phyloP scores from a whole-genome alignment of 2,888 invertebrate species.

The Coelopa pilipes region DNA sequence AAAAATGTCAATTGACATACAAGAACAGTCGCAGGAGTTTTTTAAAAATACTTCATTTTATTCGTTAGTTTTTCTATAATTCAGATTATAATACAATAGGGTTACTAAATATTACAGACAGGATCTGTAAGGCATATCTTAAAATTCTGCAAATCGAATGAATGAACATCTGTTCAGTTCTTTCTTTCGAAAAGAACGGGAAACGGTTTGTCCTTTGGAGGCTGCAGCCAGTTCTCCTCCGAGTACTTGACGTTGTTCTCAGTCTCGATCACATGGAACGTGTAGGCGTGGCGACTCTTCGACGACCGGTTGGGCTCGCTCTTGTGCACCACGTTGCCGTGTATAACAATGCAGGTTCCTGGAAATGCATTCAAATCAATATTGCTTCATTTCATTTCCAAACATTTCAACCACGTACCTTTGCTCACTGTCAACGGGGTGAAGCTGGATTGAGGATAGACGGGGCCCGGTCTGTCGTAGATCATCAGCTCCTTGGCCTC shows the following conservation, averaged over 20 bases:
- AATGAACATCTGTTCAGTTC: conserved; percentile 47
- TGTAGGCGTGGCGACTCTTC: conserved; percentile 91
- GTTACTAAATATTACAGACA: not conserved
- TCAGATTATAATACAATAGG: conserved; percentile 16
- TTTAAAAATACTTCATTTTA: too few relatives aligned
- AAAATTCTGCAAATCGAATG: not conserved
- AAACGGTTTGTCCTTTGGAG: conserved; percentile 76
- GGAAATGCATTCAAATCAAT: conserved; percentile 35
- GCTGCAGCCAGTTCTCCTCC: conserved; percentile 87
- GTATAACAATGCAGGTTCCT: conserved; percentile 89
- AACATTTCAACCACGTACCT: conserved; percentile 70
- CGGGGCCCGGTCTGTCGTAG: conserved; percentile 76
- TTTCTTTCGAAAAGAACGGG: conserved; percentile 71
- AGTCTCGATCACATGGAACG: conserved; percentile 92
- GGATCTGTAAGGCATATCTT: not conserved
- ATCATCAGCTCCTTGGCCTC: conserved; percentile 72
- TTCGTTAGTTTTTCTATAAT: not conserved
- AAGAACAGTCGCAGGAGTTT: too few relatives aligned
- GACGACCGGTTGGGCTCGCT: conserved; percentile 87
- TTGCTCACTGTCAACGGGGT: conserved; percentile 83
- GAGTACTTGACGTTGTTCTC: conserved; percentile 77
- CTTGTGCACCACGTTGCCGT: conserved; percentile 93
- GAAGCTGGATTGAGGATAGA: conserved; percentile 80
- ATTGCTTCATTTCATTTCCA: too few relatives aligned
- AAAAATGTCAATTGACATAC: too few relatives aligned